Percentiles rank a stretch among this genome's conserved stretches.
Evolutionary conservation across 2,113 vertebrate genomes (phyloP).

Genomic region (Dromas ardeola): DNA sequence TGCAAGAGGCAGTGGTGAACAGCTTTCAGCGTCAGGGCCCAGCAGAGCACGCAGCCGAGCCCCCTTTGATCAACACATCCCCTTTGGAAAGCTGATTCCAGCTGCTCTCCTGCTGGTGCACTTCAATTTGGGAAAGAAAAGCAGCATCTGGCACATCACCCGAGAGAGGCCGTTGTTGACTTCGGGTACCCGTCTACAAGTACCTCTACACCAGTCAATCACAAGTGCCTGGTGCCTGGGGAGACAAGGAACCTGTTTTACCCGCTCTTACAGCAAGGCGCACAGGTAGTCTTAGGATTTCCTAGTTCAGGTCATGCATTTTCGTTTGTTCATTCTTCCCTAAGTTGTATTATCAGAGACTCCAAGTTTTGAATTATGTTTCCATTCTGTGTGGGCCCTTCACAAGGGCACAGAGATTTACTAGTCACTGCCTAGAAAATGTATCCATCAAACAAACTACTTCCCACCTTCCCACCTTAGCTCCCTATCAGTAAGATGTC

Average conservation of each 20-base stretch:
- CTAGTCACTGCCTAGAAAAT: neutral
- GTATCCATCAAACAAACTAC: slow-evolving; percentile 1
- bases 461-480: neutral
- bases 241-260: neutral
- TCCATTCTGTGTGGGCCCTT: neutral
- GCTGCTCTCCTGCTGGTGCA: neutral
- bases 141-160: neutral
- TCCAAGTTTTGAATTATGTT: neutral
- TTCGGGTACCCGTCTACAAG: neutral
- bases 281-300: neutral
- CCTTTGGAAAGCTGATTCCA: neutral
- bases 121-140: neutral
- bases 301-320: neutral
- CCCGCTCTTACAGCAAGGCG: neutral
- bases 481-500: neutral
- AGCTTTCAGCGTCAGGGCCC: neutral
- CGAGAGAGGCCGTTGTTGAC: neutral
- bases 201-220: neutral
- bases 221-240: neutral
- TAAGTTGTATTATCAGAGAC: neutral
- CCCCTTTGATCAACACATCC: neutral
- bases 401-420: slow-evolving; percentile 7
- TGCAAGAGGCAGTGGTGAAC: neutral
- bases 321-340: neutral
- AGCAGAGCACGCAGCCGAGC: neutral